These are phyloP conservation scores for Drosophila eohydei DNA, from an alignment of 2,888 invertebrate species.

Conservation along the genomic window DNA sequence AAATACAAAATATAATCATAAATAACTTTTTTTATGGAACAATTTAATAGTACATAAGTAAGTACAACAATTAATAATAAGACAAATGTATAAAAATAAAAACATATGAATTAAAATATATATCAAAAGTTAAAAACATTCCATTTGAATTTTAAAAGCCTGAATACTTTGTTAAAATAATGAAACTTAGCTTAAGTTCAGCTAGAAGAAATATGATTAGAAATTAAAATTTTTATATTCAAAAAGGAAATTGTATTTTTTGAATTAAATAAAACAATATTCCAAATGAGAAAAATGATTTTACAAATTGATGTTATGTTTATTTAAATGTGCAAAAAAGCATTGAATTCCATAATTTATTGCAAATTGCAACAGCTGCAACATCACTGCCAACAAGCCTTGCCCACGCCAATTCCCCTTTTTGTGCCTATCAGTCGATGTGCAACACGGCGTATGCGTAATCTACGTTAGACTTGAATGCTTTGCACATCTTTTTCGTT, in stretches of 20 bases:
- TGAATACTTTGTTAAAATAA: no score
- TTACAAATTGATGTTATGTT: neutral
- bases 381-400: conserved; percentile 7
- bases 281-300: neutral
- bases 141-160: no score
- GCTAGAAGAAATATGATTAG: no score
- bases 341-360: conserved; percentile 19
- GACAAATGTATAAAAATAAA: no score
- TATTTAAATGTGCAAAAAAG: neutral
- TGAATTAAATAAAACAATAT: neutral
- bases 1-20: no score
- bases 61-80: no score
- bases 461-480: conserved; percentile 36
- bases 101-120: no score
- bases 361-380: conserved; percentile 30
- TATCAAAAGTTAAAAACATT: no score
- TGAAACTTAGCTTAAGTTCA: no score
- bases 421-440: conserved; percentile 1
- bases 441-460: conserved; percentile 43
- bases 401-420: neutral
- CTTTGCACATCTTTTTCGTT: conserved; percentile 16
- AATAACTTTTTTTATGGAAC: no score
- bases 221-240: no score
- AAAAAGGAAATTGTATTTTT: neutral
- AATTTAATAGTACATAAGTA: no score